Percentiles rank a stretch among this genome's conserved stretches.
These are phyloP conservation scores for Charina bottae DNA, from an alignment of 2,113 vertebrate genomes.

Conservation along the genomic window DNA sequence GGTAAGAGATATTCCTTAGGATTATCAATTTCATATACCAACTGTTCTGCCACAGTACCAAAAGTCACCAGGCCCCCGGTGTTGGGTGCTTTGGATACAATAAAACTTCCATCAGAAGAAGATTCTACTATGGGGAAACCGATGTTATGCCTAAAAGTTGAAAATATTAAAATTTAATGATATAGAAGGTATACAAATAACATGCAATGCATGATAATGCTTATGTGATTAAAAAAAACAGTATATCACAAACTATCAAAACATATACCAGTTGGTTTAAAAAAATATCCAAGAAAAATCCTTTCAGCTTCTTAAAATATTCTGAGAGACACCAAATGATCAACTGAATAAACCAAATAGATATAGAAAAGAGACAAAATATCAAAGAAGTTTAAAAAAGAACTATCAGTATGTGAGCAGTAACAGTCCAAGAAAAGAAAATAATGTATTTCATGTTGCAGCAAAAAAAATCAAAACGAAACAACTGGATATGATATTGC, in stretches of 20 bases:
- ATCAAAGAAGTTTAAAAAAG: not conserved
- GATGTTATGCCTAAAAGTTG: constrained; percentile 81
- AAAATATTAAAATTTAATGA: constrained; percentile 33
- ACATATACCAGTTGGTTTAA: not conserved
- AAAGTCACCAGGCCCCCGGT: constrained; percentile 83
- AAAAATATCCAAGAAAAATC: not conserved
- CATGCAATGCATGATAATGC: not conserved
- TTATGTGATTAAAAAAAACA: not conserved
- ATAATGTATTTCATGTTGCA: not conserved
- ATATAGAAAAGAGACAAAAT: not conserved
- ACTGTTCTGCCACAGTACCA: constrained; percentile 84
- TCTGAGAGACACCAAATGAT: not conserved
- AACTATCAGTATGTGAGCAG: not conserved
- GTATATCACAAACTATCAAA: not conserved
- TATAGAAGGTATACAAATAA: not conserved
- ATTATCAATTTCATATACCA: constrained; percentile 86
- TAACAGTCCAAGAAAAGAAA: not conserved
- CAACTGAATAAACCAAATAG: not conserved
- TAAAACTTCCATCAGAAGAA: constrained; percentile 79
- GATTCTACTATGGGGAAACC: constrained; percentile 86
- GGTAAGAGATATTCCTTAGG: constrained; percentile 82
- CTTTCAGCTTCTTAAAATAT: not conserved
- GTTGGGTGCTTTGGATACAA: constrained; percentile 79
- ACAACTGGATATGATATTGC: not conserved
- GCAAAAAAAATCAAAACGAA: not conserved